Percentiles rank a stretch among this genome's conserved stretches.
Conservation (phyloP, 92 coral and sea anemone species). For the Nematostella vectensis region DNA sequence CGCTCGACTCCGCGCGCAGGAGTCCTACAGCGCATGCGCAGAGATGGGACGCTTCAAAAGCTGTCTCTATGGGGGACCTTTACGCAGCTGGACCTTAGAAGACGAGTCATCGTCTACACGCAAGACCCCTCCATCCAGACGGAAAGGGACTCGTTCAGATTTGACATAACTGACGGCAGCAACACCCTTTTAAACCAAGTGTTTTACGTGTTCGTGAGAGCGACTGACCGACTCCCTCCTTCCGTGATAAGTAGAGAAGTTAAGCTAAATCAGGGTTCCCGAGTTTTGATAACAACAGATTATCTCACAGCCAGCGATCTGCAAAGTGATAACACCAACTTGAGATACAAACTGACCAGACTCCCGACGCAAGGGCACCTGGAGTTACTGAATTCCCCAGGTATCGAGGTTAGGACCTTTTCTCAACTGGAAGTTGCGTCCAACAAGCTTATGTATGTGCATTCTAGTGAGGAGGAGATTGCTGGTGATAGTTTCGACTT, state of each 20-base stretch:
- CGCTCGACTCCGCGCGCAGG: constrained; percentile 69
- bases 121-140: constrained; percentile 40
- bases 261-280: constrained; percentile 54
- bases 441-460: constrained; percentile 80
- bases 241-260: constrained; percentile 79
- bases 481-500: constrained; percentile 85
- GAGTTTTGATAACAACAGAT: constrained; percentile 64
- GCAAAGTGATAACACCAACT: constrained; percentile 52
- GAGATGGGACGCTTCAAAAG: constrained; percentile 43
- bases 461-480: constrained; percentile 71
- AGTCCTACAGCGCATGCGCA: constrained; percentile 37
- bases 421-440: constrained; percentile 84
- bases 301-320: constrained; percentile 73
- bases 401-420: constrained; percentile 43
- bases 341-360: constrained; percentile 53
- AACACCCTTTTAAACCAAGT: constrained; percentile 70
- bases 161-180: constrained; percentile 83
- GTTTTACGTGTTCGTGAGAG: constrained; percentile 65
- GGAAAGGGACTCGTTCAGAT: constrained; percentile 56
- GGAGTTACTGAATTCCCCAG: constrained; percentile 60
- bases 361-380: constrained; percentile 78
- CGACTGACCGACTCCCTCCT: constrained; percentile 61
- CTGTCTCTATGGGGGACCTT: constrained; percentile 45
- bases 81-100: constrained; percentile 54
- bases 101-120: constrained; percentile 60